Evolutionary conservation across 2,888 invertebrate species (phyloP).

Genomic region (Lycocerus yunnanus): DNA sequence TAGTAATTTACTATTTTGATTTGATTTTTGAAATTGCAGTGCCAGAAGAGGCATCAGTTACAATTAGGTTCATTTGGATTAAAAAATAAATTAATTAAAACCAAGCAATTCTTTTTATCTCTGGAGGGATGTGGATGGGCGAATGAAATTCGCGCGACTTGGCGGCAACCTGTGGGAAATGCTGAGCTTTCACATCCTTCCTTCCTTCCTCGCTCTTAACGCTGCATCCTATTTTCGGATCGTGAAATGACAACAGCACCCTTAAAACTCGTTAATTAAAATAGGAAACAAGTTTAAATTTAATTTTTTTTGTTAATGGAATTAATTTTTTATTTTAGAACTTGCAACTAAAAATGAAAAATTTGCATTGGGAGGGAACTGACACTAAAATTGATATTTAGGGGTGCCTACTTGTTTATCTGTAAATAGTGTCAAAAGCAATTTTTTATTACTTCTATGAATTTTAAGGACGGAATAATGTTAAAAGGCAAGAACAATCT

Average conservation of each 20-base stretch:
- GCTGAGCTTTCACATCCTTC: constrained; percentile 49
- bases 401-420: no score
- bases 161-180: constrained; percentile 34
- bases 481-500: no score
- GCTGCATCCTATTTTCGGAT: constrained; percentile 26
- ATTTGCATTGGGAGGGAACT: no score
- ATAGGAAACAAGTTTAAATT: not conserved
- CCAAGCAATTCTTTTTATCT: not conserved
- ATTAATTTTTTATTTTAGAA: no score
- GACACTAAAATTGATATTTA: no score
- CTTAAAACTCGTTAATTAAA: not conserved
- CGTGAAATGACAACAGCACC: constrained; percentile 20
- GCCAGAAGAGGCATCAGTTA: no score
- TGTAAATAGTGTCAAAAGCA: no score
- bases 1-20: not conserved
- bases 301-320: not conserved
- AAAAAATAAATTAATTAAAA: no score
- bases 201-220: constrained; percentile 33
- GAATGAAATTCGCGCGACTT: constrained; percentile 14
- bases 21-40: not conserved
- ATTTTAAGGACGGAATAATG: no score
- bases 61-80: no score
- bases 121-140: not conserved
- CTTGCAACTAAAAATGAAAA: no score
- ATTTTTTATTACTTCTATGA: no score